Conservation (phyloP, 1,140 invertebrate genomes). For the Macrosteles quadrilineatus region DNA sequence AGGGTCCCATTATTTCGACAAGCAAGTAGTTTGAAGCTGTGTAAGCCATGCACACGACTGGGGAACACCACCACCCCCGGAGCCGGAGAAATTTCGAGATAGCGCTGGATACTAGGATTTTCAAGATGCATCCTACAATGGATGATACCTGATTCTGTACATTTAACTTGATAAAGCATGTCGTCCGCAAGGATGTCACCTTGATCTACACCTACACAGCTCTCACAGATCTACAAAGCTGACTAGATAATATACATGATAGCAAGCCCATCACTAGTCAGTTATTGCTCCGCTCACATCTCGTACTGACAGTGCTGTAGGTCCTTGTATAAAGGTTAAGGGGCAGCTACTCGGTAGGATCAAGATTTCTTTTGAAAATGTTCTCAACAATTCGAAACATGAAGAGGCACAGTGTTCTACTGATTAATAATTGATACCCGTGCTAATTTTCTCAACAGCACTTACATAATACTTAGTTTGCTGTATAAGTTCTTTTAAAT, state of each 20-base stretch:
- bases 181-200: constrained; percentile 88
- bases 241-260: constrained; percentile 76
- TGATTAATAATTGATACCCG: constrained; percentile 76
- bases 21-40: constrained; percentile 80
- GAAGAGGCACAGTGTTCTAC: constrained; percentile 91
- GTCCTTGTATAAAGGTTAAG: constrained; percentile 99
- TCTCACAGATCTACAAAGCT: too few relatives aligned
- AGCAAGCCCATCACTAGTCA: constrained; percentile 63
- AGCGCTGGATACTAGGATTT: constrained; percentile 81
- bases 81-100: constrained; percentile 83
- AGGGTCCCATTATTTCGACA: constrained; percentile 83
- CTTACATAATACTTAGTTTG: constrained; percentile 89
- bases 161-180: constrained; percentile 91
- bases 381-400: constrained; percentile 98
- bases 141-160: too few relatives aligned
- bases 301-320: constrained; percentile 97
- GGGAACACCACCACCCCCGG: constrained; percentile 92
- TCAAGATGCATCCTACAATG: constrained; percentile 85
- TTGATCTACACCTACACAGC: constrained; percentile 92
- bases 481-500: constrained; percentile 86
- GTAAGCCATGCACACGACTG: constrained; percentile 84
- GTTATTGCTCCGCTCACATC: constrained; percentile 76
- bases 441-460: constrained; percentile 82
- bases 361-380: constrained; percentile 94
- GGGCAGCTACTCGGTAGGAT: constrained; percentile 90